These are phyloP conservation scores for Apoderus coryli DNA, from an alignment of 2,888 invertebrate species.

Conservation along the genomic window DNA sequence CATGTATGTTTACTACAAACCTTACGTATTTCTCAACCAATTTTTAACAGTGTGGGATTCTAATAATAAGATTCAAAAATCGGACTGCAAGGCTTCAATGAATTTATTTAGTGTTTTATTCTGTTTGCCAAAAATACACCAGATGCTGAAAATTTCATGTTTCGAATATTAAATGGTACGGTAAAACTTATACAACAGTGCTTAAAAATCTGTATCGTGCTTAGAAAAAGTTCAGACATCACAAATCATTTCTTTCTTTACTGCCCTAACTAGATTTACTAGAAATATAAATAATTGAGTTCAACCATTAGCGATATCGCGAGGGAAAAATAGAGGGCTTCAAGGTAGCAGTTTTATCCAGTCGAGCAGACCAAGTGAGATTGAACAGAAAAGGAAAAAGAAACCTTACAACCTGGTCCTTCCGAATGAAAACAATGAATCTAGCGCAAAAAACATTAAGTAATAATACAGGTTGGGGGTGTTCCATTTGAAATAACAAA, in stretches of 20 bases:
- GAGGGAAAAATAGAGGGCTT: constrained; percentile 2
- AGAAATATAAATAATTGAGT: constrained; percentile 1
- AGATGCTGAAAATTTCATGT: constrained; percentile 2
- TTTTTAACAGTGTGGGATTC: too few species aligned
- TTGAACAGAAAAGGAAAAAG: constrained; percentile 1
- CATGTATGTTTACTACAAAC: too few species aligned
- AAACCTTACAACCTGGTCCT: constrained; percentile 2
- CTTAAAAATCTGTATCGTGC: constrained; percentile 2
- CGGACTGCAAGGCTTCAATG: background rate
- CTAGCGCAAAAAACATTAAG: constrained; percentile 1
- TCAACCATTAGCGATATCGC: constrained; percentile 2
- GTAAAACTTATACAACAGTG: constrained; percentile 2
- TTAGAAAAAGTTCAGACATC: constrained; percentile 3
- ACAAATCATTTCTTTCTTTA: constrained; percentile 1
- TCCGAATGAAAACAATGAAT: constrained; percentile 1
- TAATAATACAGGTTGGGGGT: too few species aligned
- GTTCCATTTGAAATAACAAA: too few species aligned
- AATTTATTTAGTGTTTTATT: constrained; percentile 1
- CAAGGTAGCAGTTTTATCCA: constrained; percentile 2
- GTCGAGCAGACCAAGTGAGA: constrained; percentile 1
- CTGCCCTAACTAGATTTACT: constrained; percentile 2
- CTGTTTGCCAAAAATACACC: constrained; percentile 2
- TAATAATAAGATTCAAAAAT: constrained; percentile 2
- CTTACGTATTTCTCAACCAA: too few species aligned
- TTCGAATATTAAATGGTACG: background rate